Percentiles rank a stretch among this genome's conserved stretches.
phyloP scores from a whole-genome alignment of 2,888 invertebrate genomes.

The Abrostola triplasia region DNA sequence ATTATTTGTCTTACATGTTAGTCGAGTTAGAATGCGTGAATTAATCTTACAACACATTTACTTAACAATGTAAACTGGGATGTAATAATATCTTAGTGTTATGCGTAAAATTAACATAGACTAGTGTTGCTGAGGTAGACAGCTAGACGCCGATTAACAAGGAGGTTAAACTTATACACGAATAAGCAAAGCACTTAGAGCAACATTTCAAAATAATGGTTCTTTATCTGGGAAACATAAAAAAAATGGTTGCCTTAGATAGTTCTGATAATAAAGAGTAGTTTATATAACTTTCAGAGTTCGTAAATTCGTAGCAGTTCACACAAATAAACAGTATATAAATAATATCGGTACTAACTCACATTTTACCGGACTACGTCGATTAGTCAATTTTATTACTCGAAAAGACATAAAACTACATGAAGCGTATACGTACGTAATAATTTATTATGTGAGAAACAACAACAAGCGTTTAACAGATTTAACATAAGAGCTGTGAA shows the following conservation, averaged over 20 bases:
- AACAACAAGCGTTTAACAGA: slow-evolving; percentile 55
- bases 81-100: slow-evolving; percentile 1
- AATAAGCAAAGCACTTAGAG: slow-evolving; percentile 25
- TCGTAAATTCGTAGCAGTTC: not conserved
- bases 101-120: slow-evolving; percentile 11
- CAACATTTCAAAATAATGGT: slow-evolving; percentile 13
- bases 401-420: slow-evolving; percentile 42
- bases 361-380: slow-evolving; percentile 27
- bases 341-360: slow-evolving; percentile 7
- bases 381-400: slow-evolving; percentile 52
- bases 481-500: slow-evolving; percentile 45
- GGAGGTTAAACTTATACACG: slow-evolving; percentile 21
- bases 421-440: slow-evolving; percentile 44
- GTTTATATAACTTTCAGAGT: no score
- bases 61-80: not conserved
- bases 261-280: not conserved
- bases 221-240: slow-evolving; percentile 1
- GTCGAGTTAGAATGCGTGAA: not conserved
- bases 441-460: slow-evolving; percentile 53
- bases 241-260: not conserved
- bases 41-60: not conserved
- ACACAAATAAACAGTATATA: not conserved
- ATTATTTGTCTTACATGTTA: slow-evolving; percentile 1
- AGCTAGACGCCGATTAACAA: slow-evolving; percentile 8
- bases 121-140: slow-evolving; percentile 13